A percentile compares a stretch with the other conserved stretches of the same genome.
Evolutionary conservation across 1,140 invertebrate species (phyloP).

Genomic region (Neodiprion pinetum): DNA sequence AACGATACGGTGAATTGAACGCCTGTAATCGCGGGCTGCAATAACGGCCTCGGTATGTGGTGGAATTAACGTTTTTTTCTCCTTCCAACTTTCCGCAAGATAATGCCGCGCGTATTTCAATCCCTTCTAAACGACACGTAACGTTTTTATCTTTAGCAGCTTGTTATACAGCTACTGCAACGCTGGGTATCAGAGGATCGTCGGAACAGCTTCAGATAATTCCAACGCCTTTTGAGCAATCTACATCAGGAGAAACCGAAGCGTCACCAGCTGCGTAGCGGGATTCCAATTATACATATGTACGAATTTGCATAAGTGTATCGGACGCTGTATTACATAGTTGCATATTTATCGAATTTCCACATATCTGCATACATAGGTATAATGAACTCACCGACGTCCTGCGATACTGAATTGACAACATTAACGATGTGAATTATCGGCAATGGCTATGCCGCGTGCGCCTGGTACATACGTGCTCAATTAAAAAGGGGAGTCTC

Average conservation of each 20-base stretch:
- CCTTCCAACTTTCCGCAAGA: background rate
- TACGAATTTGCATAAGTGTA: background rate
- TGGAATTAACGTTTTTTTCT: background rate
- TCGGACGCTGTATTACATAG: background rate
- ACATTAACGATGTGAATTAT: too few relatives aligned
- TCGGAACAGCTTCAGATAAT: too few relatives aligned
- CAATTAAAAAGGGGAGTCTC: too few relatives aligned
- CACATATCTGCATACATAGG: background rate
- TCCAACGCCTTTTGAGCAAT: too few relatives aligned
- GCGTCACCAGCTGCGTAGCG: too few relatives aligned
- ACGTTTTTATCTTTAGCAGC: background rate
- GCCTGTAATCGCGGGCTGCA: background rate
- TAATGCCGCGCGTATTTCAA: background rate
- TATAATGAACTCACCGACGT: too few relatives aligned
- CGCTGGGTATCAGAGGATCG: too few relatives aligned
- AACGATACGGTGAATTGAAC: conserved; percentile 4
- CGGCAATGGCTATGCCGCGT: too few relatives aligned
- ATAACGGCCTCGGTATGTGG: background rate
- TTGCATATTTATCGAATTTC: conserved; percentile 4
- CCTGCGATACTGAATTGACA: too few relatives aligned
- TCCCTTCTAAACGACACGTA: background rate
- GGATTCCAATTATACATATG: background rate
- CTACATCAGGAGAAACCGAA: too few relatives aligned
- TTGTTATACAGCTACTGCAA: too few relatives aligned
- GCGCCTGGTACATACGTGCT: too few relatives aligned